Percentiles rank a stretch among this genome's conserved stretches.
Conservation (phyloP, 2,888 invertebrate genomes). For the Lochmaea crataegi region DNA sequence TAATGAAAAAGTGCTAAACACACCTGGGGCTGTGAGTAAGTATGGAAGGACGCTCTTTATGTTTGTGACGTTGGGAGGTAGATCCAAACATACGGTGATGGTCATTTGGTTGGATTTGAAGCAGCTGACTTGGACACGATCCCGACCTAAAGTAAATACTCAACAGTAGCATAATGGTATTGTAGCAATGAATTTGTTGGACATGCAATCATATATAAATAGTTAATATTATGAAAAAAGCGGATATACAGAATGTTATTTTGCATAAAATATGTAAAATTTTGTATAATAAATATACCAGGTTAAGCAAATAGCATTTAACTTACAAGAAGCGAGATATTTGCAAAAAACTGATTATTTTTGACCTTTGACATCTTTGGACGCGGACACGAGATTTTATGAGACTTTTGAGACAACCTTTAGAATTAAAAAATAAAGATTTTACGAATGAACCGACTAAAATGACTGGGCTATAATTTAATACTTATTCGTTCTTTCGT, state of each 20-base stretch:
- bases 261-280: not conserved
- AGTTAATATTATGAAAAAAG: not conserved
- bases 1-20: constrained; percentile 35
- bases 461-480: too few species aligned
- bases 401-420: too few species aligned
- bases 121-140: constrained; percentile 90
- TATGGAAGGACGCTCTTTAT: constrained; percentile 71
- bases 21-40: constrained; percentile 59
- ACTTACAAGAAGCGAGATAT: too few species aligned
- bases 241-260: not conserved
- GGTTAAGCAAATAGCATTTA: too few species aligned
- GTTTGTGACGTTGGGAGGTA: constrained; percentile 73
- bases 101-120: constrained; percentile 76
- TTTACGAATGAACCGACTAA: too few species aligned
- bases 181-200: constrained; percentile 45
- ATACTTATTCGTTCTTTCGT: too few species aligned
- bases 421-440: too few species aligned
- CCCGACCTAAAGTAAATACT: constrained; percentile 77
- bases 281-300: not conserved
- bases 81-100: constrained; percentile 65
- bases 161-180: constrained; percentile 45
- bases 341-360: too few species aligned
- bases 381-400: too few species aligned
- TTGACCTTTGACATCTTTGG: too few species aligned
- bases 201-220: constrained; percentile 20